Evolutionary conservation across 2,888 invertebrate species (phyloP), one percentile per base, ranked within the genome.

Genomic region (Drosophila monieri): DNA sequence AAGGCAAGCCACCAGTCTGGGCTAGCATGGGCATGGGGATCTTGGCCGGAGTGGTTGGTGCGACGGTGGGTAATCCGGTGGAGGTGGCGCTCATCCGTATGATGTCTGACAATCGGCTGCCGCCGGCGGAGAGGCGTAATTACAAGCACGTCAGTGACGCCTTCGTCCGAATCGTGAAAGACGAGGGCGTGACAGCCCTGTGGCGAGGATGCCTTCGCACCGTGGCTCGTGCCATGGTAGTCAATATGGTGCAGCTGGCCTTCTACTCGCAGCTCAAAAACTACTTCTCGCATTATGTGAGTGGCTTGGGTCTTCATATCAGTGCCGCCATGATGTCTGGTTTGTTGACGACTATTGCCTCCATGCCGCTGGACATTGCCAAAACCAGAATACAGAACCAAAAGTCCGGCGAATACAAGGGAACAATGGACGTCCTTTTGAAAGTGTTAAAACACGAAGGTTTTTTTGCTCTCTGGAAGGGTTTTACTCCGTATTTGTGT

Each of bases 311-410:
- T 64, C 93, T 97, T n/a, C 98, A 99, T 92, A 98, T 99, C 92
- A 94, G 94, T 61, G 96, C 97, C 32, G 97, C 98, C 74, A 99
- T 99, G 98, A 95, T 98, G 78, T 97, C 98, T 53, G 99, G 99
- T 0, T 93, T 99, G 8, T 94, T 98, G 76, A 99, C 99, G 53
- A 99, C 99, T 18, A 94, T 96, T 48, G 97, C 97, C 6, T 98
- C 98, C 0, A 97, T 99, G 97, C 99, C 99, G 0, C 97, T 99
- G 3, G 99, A 99, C 92, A 99, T 99, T 91, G 97, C 97, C 55
- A 99, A 99, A 92, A 99, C 99, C 2, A 96, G 97, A 89, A 98
- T 99, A 86, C 99, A 99, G 93, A 99, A 98, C 90, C 99, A 99
- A 94, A 97, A 95, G 90, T 95, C 95, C 89, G 95, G 97, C 0